phyloP scores from a whole-genome alignment of 2,797 vertebrate genomes.

The Vipera ursinii region DNA sequence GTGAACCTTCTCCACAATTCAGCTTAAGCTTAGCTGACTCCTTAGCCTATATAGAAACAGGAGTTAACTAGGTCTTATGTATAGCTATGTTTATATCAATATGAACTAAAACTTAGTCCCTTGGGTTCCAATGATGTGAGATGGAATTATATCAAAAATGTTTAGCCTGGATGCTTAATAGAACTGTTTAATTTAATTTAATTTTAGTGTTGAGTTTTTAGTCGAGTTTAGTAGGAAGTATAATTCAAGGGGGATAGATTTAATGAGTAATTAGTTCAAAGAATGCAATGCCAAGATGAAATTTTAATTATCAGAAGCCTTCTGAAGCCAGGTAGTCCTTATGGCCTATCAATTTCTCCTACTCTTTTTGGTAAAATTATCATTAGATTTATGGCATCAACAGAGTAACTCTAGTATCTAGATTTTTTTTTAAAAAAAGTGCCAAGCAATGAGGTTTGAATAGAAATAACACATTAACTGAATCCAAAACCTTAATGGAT shows the following conservation, averaged over 20 bases:
- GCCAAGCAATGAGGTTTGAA: conserved; percentile 10
- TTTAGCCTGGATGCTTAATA: neutral
- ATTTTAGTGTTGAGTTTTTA: neutral
- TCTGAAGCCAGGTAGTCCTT: conserved; percentile 31
- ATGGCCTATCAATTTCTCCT: neutral
- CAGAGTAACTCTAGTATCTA: conserved; percentile 17
- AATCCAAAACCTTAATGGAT: conserved; percentile 42
- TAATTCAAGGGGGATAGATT: neutral
- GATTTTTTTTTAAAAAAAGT: conserved; percentile 17
- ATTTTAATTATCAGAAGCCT: conserved; percentile 11
- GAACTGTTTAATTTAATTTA: neutral
- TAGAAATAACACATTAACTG: conserved; percentile 14
- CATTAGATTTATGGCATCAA: conserved; percentile 31
- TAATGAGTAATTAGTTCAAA: conserved; percentile 1
- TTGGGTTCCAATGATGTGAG: neutral
- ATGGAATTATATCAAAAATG: neutral
- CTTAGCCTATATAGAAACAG: neutral
- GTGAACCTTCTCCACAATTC: neutral
- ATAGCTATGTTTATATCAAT: neutral
- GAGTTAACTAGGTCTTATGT: neutral
- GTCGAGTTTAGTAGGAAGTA: neutral
- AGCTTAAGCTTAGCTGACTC: neutral
- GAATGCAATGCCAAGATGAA: neutral
- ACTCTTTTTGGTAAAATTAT: conserved; percentile 38
- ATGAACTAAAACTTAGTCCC: neutral